Percentiles rank a stretch among this genome's conserved stretches.
phyloP scores from a whole-genome alignment of 2,797 vertebrate species.

The Danio jaintianensis region DNA sequence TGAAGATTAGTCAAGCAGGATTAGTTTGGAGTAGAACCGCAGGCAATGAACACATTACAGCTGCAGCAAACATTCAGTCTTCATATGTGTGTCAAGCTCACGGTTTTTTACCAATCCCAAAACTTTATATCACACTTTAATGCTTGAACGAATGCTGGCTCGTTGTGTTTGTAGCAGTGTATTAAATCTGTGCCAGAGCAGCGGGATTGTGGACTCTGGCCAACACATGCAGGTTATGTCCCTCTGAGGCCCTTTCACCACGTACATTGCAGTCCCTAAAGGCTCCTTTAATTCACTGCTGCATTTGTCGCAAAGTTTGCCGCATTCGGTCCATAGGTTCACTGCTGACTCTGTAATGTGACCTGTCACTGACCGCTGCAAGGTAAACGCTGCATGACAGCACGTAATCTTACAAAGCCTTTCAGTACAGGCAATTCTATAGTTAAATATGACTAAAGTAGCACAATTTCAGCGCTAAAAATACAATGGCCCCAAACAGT shows the following conservation, averaged over 20 bases:
- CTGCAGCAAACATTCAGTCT: slow-evolving; percentile 70
- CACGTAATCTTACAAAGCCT: neutral
- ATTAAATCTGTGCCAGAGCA: slow-evolving; percentile 56
- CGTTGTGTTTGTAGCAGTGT: slow-evolving; percentile 40
- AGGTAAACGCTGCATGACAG: slow-evolving; percentile 11
- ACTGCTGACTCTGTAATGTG: slow-evolving; percentile 26
- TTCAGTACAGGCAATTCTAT: neutral
- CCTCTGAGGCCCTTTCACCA: slow-evolving; percentile 48
- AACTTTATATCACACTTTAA: slow-evolving; percentile 11
- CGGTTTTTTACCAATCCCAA: neutral
- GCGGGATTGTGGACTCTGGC: slow-evolving; percentile 49
- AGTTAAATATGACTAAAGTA: neutral
- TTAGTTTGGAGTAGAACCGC: slow-evolving; percentile 67
- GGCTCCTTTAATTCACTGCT: slow-evolving; percentile 58
- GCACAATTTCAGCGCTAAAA: neutral
- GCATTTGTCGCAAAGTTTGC: slow-evolving; percentile 41
- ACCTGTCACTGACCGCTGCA: neutral
- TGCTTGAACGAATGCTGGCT: slow-evolving; percentile 41
- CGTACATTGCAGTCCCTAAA: slow-evolving; percentile 31
- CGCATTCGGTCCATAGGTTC: slow-evolving; percentile 23
- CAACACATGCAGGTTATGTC: slow-evolving; percentile 60
- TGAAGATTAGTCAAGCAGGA: slow-evolving; percentile 74
- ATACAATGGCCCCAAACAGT: neutral
- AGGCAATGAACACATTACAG: slow-evolving; percentile 72
- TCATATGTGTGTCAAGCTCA: slow-evolving; percentile 3